These are phyloP conservation scores for Cinclus cinclus DNA, from an alignment of 2,113 vertebrate genomes.

Conservation along the genomic window DNA sequence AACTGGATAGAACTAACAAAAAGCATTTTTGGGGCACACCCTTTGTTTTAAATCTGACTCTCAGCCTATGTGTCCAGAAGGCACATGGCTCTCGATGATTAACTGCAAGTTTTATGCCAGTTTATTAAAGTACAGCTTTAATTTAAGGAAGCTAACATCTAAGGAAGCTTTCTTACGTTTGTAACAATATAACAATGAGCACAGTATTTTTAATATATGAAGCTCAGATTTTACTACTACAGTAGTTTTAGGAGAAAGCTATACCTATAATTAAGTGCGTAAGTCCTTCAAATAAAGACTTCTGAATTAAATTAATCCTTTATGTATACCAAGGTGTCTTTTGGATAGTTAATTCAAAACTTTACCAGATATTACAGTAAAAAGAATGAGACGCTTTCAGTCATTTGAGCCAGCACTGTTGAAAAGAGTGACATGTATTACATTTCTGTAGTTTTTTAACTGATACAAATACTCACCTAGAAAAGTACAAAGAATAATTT, in stretches of 20 bases:
- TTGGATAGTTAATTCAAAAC: background rate
- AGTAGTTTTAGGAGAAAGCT: constrained; percentile 29
- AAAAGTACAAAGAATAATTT: background rate
- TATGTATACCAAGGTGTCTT: background rate
- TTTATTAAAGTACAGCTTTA: constrained; percentile 41
- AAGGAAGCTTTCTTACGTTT: background rate
- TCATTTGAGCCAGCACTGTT: background rate
- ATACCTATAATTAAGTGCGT: constrained; percentile 25
- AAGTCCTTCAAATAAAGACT: constrained; percentile 30
- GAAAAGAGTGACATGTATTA: background rate
- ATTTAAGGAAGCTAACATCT: constrained; percentile 20
- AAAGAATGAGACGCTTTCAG: background rate
- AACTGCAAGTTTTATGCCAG: constrained; percentile 35
- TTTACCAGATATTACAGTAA: background rate
- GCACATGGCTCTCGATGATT: background rate
- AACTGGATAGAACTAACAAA: background rate
- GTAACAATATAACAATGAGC: constrained; percentile 8
- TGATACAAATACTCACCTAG: background rate
- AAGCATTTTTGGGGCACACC: background rate
- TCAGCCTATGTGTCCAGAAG: constrained; percentile 21
- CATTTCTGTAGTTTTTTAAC: background rate
- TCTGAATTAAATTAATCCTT: constrained; percentile 7
- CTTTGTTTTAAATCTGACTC: constrained; percentile 23
- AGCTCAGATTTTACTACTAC: constrained; percentile 39
- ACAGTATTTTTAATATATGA: constrained; percentile 18